Evolutionary conservation across 2,113 vertebrate species (phyloP).

Genomic region (Fulmarus glacialis): DNA sequence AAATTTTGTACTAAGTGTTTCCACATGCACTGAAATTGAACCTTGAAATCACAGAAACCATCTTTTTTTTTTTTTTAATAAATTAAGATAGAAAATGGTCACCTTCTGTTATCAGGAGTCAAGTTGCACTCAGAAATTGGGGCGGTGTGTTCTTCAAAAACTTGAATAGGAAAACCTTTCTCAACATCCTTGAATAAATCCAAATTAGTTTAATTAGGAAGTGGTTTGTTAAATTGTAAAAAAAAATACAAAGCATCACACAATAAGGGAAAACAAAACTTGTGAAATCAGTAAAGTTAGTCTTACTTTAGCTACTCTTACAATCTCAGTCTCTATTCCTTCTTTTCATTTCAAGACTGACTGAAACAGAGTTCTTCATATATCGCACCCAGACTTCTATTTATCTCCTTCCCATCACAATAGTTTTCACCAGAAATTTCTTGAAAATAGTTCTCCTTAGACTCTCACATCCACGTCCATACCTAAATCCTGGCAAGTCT

Average conservation of each 20-base stretch:
- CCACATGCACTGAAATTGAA: neutral
- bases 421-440: neutral
- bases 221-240: neutral
- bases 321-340: neutral
- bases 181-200: slow-evolving; percentile 58
- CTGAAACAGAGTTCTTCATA: neutral
- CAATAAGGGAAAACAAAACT: neutral
- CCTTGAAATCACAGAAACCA: neutral
- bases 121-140: slow-evolving; percentile 74
- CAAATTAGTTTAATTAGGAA: slow-evolving; percentile 2
- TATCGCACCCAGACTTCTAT: neutral
- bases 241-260: neutral
- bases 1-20: neutral
- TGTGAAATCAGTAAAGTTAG: neutral
- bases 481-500: neutral
- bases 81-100: neutral
- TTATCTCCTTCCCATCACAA: neutral
- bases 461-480: neutral
- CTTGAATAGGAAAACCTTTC: slow-evolving; percentile 38
- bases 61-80: neutral
- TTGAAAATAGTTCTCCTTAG: neutral
- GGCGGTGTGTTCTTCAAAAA: slow-evolving; percentile 65
- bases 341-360: neutral
- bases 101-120: slow-evolving; percentile 79
- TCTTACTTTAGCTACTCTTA: neutral